Conservation (phyloP, 2,797 vertebrate genomes). For the Triplophysa bombifrons region DNA sequence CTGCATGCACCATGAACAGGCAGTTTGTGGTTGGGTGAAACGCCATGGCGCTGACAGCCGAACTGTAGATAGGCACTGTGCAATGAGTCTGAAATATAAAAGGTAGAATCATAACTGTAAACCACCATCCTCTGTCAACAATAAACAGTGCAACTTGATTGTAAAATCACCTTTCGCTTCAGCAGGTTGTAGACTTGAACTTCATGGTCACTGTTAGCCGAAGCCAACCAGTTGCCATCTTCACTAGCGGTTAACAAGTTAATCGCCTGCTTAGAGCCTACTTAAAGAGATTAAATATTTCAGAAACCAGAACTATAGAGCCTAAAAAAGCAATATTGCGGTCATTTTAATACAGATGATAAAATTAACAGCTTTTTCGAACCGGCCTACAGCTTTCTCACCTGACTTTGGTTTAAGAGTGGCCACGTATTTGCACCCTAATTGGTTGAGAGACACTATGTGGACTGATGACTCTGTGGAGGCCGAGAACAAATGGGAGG, state of each 20-base stretch:
- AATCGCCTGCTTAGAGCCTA: constrained; percentile 79
- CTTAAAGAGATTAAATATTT: background rate
- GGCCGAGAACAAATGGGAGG: constrained; percentile 82
- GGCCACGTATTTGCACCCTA: constrained; percentile 76
- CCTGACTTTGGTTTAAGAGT: constrained; percentile 82
- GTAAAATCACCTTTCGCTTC: constrained; percentile 77
- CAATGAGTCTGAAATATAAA: constrained; percentile 81
- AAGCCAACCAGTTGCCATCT: constrained; percentile 86
- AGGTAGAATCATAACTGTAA: background rate
- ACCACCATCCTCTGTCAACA: background rate
- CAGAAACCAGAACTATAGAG: background rate
- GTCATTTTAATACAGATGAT: background rate
- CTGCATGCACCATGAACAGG: constrained; percentile 84
- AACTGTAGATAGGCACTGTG: constrained; percentile 82
- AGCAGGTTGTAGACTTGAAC: constrained; percentile 83
- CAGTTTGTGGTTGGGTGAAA: constrained; percentile 84
- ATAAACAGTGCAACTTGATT: background rate
- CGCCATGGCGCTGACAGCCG: constrained; percentile 85
- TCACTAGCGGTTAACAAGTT: constrained; percentile 82
- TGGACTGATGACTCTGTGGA: constrained; percentile 78
- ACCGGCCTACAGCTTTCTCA: constrained; percentile 52
- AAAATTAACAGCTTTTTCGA: background rate
- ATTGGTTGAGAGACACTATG: constrained; percentile 74
- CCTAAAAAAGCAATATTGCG: background rate
- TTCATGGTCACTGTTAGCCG: constrained; percentile 77